Conservation (phyloP, 2,113 vertebrate genomes). For the Xerus inauris region DNA sequence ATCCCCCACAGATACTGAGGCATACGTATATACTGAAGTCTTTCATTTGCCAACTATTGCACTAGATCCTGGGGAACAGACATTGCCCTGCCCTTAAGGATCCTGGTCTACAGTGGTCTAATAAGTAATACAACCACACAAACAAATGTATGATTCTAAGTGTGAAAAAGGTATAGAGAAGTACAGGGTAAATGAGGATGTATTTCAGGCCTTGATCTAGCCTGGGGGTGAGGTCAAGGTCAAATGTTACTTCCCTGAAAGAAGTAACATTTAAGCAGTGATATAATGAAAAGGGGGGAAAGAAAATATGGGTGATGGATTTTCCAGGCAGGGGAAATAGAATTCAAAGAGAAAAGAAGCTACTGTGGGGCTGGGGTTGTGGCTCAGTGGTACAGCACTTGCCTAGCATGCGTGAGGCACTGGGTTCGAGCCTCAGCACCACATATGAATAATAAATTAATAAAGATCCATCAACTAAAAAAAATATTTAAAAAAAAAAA, state of each 20-base stretch:
- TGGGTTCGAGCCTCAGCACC: too few relatives aligned
- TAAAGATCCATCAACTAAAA: too few relatives aligned
- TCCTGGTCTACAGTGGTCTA: background rate
- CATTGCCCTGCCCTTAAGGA: background rate
- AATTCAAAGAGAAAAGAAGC: background rate
- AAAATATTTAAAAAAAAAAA: too few relatives aligned
- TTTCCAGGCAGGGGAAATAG: background rate
- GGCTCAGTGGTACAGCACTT: too few relatives aligned
- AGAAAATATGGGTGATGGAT: background rate
- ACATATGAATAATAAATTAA: too few relatives aligned
- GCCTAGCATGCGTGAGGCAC: too few relatives aligned
- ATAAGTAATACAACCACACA: slow-evolving; percentile 19
- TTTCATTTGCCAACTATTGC: background rate
- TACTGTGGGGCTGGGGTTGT: too few relatives aligned
- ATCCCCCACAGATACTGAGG: background rate
- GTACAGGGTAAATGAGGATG: background rate
- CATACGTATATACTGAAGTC: background rate
- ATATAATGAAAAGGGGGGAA: background rate
- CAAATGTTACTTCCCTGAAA: slow-evolving; percentile 1
- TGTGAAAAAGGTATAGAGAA: background rate
- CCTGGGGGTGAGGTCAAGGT: background rate
- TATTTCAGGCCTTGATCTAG: background rate
- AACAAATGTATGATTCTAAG: background rate
- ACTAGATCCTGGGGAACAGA: background rate
- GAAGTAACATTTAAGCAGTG: background rate